Evolutionary conservation across 1,140 invertebrate species (phyloP).

Genomic region (Ceratitis capitata): DNA sequence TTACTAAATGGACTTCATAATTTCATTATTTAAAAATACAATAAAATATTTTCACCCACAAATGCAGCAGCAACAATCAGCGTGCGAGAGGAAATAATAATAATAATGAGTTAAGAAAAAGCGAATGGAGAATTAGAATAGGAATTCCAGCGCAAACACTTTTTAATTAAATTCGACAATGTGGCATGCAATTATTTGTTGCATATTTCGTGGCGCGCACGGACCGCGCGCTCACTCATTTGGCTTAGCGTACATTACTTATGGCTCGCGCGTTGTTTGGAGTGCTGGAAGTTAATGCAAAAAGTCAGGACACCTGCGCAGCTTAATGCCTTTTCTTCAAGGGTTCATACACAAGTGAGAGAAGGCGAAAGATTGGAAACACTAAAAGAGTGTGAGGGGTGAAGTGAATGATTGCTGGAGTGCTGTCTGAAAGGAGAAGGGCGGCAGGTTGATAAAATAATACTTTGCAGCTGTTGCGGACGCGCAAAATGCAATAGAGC

Average conservation of each 20-base stretch:
- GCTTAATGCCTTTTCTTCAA: background rate
- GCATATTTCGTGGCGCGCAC: background rate
- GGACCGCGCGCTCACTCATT: background rate
- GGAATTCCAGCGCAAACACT: background rate
- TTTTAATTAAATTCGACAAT: constrained; percentile 24
- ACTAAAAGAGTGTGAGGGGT: no score
- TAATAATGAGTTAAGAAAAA: background rate
- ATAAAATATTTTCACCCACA: background rate
- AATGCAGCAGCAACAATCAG: background rate
- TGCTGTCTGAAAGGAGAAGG: background rate
- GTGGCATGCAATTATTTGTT: constrained; percentile 20
- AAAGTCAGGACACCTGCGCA: background rate
- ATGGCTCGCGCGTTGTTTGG: background rate
- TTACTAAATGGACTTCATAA: background rate
- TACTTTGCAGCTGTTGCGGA: background rate
- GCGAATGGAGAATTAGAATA: background rate
- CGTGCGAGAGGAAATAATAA: background rate
- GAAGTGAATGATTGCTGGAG: background rate
- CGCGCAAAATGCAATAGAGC: background rate
- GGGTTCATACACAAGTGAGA: background rate
- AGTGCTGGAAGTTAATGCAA: background rate
- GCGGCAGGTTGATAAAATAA: background rate
- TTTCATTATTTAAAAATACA: background rate
- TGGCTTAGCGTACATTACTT: background rate
- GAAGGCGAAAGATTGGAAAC: background rate